Conservation (phyloP, 2,888 invertebrate genomes). For the Hemaris fuciformis region DNA sequence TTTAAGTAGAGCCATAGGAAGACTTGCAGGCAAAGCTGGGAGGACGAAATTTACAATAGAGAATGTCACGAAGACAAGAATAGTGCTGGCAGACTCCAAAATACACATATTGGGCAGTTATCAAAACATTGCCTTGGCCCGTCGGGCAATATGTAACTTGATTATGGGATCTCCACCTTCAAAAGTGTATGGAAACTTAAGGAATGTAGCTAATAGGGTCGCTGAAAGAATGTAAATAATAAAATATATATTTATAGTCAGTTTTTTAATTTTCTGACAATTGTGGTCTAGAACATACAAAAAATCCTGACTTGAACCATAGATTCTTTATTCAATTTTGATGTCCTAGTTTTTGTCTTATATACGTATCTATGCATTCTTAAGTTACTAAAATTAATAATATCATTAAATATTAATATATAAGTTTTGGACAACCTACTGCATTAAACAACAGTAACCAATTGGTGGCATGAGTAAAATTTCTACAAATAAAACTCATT, state of each 20-base stretch:
- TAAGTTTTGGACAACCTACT: too few species aligned
- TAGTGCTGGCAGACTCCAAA: slow-evolving; percentile 97
- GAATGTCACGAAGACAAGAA: slow-evolving; percentile 98
- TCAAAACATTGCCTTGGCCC: slow-evolving; percentile 96
- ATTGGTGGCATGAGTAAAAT: too few species aligned
- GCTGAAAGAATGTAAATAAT: slow-evolving; percentile 87
- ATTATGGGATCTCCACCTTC: slow-evolving; percentile 98
- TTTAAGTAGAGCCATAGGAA: slow-evolving; percentile 96
- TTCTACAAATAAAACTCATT: too few species aligned
- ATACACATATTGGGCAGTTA: slow-evolving; percentile 98
- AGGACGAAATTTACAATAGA: slow-evolving; percentile 99
- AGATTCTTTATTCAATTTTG: too few species aligned
- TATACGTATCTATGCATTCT: too few species aligned
- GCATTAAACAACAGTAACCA: too few species aligned
- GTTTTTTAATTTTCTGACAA: slow-evolving; percentile 28
- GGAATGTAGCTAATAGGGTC: slow-evolving; percentile 91
- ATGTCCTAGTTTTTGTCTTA: too few species aligned
- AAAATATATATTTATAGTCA: slow-evolving; percentile 47
- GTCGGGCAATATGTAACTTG: slow-evolving; percentile 96
- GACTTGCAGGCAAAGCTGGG: slow-evolving; percentile 98
- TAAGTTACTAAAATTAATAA: too few species aligned
- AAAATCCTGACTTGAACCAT: too few species aligned
- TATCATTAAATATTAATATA: too few species aligned
- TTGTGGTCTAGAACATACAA: too few species aligned
- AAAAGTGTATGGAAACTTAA: slow-evolving; percentile 97